Percentiles rank a stretch among this genome's conserved stretches.
phyloP scores from a whole-genome alignment of 2,113 vertebrate species.

The Rhodinocichla rosea region DNA sequence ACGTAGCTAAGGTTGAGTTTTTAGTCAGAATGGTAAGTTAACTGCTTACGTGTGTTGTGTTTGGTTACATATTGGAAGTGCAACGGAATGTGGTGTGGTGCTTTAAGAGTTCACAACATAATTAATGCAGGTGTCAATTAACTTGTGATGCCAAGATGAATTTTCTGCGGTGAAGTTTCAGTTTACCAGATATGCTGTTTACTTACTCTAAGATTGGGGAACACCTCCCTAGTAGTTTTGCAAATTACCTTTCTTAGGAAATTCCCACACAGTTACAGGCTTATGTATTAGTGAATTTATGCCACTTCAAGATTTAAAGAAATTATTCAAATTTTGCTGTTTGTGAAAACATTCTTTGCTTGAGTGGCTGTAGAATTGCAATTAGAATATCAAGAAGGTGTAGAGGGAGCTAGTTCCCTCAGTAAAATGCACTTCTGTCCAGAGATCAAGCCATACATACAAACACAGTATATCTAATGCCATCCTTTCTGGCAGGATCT shows the following conservation, averaged over 20 bases:
- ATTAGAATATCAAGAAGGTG: not conserved
- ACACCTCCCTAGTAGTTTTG: not conserved
- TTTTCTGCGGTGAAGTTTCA: not conserved
- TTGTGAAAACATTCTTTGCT: not conserved
- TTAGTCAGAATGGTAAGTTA: conserved; percentile 29
- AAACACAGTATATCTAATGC: not conserved
- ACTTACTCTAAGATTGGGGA: not conserved
- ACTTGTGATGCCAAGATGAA: not conserved
- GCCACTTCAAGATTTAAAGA: not conserved
- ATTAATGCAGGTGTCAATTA: not conserved
- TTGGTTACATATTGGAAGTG: conserved; percentile 29
- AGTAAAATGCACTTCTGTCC: not conserved
- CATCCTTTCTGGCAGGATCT: not conserved
- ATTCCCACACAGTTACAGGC: not conserved
- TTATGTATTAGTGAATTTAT: not conserved
- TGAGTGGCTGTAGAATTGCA: not conserved
- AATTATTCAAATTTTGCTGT: not conserved
- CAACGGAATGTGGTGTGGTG: conserved; percentile 42
- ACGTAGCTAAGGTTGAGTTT: not conserved
- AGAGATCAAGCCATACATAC: not conserved
- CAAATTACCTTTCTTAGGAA: not conserved
- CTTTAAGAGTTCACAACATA: conserved; percentile 29
- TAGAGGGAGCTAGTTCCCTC: not conserved
- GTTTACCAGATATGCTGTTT: not conserved
- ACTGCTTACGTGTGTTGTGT: conserved; percentile 8